Evolutionary conservation across 1,140 invertebrate genomes (phyloP).

Genomic region (Teleogryllus occipitalis): DNA sequence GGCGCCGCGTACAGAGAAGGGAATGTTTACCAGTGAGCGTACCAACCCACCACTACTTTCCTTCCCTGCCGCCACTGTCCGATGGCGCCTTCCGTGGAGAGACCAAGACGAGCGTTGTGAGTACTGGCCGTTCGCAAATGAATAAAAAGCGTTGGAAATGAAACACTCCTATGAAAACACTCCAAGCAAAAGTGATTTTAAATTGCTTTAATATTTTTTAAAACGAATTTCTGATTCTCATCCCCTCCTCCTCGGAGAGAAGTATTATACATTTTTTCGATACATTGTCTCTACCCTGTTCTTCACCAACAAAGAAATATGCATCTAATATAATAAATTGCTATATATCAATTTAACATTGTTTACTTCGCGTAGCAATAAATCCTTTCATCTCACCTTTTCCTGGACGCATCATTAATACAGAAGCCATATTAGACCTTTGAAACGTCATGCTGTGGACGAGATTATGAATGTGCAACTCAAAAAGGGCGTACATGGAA

Average conservation of each 20-base stretch:
- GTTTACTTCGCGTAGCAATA: not conserved
- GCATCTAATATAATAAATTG: not conserved
- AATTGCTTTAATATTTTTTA: conserved; percentile 3
- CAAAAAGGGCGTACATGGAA: not conserved
- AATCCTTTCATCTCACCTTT: not conserved
- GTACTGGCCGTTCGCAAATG: not conserved
- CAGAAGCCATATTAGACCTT: not conserved
- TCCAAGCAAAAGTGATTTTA: not conserved
- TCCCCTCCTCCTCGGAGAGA: not conserved
- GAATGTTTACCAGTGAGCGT: not conserved
- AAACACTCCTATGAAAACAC: not conserved
- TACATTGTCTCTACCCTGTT: not conserved
- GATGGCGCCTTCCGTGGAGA: not conserved
- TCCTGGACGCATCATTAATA: not conserved
- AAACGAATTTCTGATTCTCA: not conserved
- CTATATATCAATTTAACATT: not conserved
- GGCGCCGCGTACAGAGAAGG: not conserved
- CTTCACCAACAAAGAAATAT: not conserved
- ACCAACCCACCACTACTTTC: not conserved
- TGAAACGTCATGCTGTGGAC: not conserved
- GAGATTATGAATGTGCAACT: not conserved
- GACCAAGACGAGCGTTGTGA: not conserved
- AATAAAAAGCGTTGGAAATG: conserved; percentile 5
- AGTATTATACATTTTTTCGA: not conserved
- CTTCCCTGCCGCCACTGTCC: not conserved